These are phyloP conservation scores for Apis mellifera DNA, from an alignment of 1,140 invertebrate species.

Conservation along the genomic window DNA sequence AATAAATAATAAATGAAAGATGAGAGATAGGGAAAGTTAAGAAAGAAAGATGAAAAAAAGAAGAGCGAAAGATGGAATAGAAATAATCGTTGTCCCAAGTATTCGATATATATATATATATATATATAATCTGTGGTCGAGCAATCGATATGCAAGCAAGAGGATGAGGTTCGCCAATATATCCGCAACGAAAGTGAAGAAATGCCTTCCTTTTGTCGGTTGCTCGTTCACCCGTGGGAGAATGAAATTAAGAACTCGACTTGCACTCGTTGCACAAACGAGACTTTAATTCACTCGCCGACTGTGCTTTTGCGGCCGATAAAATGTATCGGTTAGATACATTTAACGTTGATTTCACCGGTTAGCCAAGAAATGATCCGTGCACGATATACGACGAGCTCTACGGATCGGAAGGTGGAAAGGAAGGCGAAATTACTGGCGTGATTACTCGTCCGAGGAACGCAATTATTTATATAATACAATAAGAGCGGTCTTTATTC, in stretches of 20 bases:
- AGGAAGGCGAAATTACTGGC: background rate
- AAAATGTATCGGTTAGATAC: background rate
- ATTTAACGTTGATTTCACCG: background rate
- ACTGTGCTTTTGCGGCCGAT: background rate
- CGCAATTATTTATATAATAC: slow-evolving; percentile 1
- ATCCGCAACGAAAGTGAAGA: slow-evolving; percentile 46
- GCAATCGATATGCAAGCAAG: slow-evolving; percentile 15
- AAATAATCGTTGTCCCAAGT: too few relatives aligned
- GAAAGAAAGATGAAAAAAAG: too few relatives aligned
- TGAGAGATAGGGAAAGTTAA: background rate
- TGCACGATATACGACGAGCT: background rate
- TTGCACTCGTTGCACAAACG: slow-evolving; percentile 10
- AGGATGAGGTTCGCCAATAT: slow-evolving; percentile 37
- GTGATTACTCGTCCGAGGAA: background rate
- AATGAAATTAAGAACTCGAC: slow-evolving; percentile 34
- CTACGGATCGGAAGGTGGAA: background rate
- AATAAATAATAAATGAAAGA: too few relatives aligned
- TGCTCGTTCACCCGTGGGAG: slow-evolving; percentile 37
- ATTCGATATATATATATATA: too few relatives aligned
- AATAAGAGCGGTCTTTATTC: background rate
- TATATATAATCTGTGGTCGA: background rate
- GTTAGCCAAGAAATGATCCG: background rate
- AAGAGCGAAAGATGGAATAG: background rate
- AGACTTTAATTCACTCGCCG: background rate
- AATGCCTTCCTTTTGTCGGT: slow-evolving; percentile 46